A percentile compares a stretch with the other conserved stretches of the same genome.
phyloP scores from a whole-genome alignment of 2,888 invertebrate species.

The Subacronicta megacephala region DNA sequence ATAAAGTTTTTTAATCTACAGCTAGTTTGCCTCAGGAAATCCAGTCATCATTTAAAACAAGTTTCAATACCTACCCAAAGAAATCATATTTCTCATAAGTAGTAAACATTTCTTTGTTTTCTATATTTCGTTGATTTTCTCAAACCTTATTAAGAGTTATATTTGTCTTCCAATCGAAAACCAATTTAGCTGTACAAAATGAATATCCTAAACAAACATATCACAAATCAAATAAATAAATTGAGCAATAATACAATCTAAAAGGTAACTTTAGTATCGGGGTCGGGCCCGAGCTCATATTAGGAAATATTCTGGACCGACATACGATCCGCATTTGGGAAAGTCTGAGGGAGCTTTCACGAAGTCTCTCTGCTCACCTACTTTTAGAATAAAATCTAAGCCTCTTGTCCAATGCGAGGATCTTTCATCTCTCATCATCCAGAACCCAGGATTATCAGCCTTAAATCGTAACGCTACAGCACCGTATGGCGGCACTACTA shows the following conservation, averaged over 20 bases:
- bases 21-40: slow-evolving; percentile 14
- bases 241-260: slow-evolving; percentile 60
- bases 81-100: neutral
- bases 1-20: slow-evolving; percentile 17
- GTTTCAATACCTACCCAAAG: neutral
- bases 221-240: slow-evolving; percentile 72
- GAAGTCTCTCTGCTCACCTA: slow-evolving; percentile 91
- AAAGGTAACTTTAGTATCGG: slow-evolving; percentile 53
- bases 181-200: slow-evolving; percentile 44
- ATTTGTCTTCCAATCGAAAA: slow-evolving; percentile 33
- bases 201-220: slow-evolving; percentile 56
- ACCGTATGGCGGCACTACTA: slow-evolving; percentile 92
- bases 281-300: slow-evolving; percentile 68
- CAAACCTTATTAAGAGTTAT: slow-evolving; percentile 15
- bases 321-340: slow-evolving; percentile 94
- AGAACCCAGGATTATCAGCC: slow-evolving; percentile 94
- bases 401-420: slow-evolving; percentile 93
- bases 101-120: slow-evolving; percentile 23
- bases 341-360: slow-evolving; percentile 92
- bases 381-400: slow-evolving; percentile 93
- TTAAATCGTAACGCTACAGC: slow-evolving; percentile 92
- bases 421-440: slow-evolving; percentile 94
- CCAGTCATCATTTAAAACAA: slow-evolving; percentile 5
- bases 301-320: slow-evolving; percentile 93
- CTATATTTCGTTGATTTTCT: slow-evolving; percentile 24